These are phyloP conservation scores for Platypus cylindrus DNA, from an alignment of 2,888 invertebrate species.

Conservation along the genomic window DNA sequence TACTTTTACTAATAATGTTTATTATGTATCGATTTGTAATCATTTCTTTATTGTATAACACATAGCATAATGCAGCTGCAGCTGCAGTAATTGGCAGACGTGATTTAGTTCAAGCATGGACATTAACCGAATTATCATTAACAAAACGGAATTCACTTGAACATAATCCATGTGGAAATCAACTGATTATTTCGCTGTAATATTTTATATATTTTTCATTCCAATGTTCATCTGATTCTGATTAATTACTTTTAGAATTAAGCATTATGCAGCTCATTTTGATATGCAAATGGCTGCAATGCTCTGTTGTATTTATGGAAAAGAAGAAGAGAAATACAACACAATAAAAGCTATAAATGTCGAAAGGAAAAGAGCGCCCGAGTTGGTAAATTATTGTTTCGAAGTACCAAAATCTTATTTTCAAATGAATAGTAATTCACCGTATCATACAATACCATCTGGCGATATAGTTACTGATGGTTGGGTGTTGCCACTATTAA, in stretches of 20 bases:
- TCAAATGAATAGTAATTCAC: conserved; percentile 73
- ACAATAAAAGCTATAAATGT: no score
- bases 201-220: conserved; percentile 27
- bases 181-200: conserved; percentile 75
- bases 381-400: no score
- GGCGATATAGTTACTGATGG: conserved; percentile 69
- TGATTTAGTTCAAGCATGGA: conserved; percentile 83
- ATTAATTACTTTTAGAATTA: conserved; percentile 40
- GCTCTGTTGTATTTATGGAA: conserved; percentile 78
- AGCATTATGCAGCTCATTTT: conserved; percentile 64
- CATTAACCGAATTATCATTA: conserved; percentile 62
- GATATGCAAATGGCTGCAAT: conserved; percentile 93
- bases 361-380: no score
- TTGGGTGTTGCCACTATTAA: conserved; percentile 54
- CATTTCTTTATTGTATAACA: not conserved
- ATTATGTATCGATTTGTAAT: no score
- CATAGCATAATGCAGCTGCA: conserved; percentile 61
- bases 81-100: conserved; percentile 57
- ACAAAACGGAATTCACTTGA: conserved; percentile 39
- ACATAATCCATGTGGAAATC: conserved; percentile 77
- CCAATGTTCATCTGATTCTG: not conserved
- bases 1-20: no score
- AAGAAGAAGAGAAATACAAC: conserved; percentile 32
- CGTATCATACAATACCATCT: conserved; percentile 74
- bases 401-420: no score